A percentile compares a stretch with the other conserved stretches of the same genome.
Conservation (phyloP, 53 echinoderm and acorn worm species). For the Paelopatides confundens region DNA sequence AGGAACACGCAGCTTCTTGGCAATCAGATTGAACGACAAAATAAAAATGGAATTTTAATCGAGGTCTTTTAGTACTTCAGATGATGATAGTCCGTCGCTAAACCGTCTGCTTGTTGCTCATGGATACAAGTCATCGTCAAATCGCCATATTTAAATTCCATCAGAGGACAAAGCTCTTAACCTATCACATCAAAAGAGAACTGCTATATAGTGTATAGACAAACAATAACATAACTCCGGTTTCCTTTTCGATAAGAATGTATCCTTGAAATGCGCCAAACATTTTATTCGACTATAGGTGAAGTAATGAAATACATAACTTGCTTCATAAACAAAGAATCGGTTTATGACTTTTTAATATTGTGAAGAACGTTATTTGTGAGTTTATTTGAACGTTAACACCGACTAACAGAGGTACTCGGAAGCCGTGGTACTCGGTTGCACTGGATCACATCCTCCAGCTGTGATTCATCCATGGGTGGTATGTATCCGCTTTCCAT, state of each 20-base stretch:
- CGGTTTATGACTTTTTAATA: too few relatives aligned
- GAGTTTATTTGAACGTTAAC: too few relatives aligned
- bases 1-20: background rate
- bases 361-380: too few relatives aligned
- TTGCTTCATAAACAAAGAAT: too few relatives aligned
- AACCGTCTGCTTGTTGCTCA: background rate
- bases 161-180: background rate
- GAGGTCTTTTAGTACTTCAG: conserved; percentile 5
- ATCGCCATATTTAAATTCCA: conserved; percentile 21
- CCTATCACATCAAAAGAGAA: background rate
- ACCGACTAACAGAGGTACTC: too few relatives aligned
- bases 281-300: too few relatives aligned
- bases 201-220: too few relatives aligned
- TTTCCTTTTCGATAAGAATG: too few relatives aligned
- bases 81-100: conserved; percentile 13
- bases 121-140: conserved; percentile 11
- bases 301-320: too few relatives aligned
- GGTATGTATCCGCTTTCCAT: background rate
- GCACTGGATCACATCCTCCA: background rate
- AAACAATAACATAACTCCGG: too few relatives aligned
- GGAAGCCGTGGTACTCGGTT: too few relatives aligned
- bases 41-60: conserved; percentile 39
- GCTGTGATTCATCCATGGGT: conserved; percentile 3
- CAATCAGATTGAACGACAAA: background rate
- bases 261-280: too few relatives aligned